Evolutionary conservation across 2,113 vertebrate genomes (phyloP), one percentile per base, ranked within the genome.

Genomic region (Corydoras sp.): DNA sequence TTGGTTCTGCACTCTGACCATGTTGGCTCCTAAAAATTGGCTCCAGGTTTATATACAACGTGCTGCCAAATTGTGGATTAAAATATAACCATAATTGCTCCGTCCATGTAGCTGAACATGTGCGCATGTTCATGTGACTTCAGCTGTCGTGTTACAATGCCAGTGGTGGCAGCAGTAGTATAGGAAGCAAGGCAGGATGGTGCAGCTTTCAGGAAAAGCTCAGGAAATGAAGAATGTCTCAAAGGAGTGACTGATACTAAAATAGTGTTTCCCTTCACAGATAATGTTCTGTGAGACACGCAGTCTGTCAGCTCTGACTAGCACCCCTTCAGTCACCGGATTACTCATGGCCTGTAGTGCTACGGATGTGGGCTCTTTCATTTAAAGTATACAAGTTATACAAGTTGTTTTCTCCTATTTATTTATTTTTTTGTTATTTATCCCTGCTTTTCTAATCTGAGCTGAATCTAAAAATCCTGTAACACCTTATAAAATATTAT

Each of bases 201-300:
- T 64, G 43, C 61, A 49, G 69, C 81, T 74, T 86, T 74, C 81
- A 81, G 82, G 73, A 81, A 83, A 8, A 8, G 35, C 35, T 43
- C 35, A 43, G 35, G 35, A 43, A 43, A 79, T 72, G 55, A 76
- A 75, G 66, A 68, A 53, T 49, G 68, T 78, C 76, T 70, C 76
- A 51, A 59, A 77, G 81, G 65, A 74, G 76, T 69, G 72, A 62
- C 68, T 62, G 64, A 63, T 67, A 65, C 76, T 67, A 80, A 79
- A 82, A 77, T 83, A 80, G 78, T 60, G 35, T 76, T 80, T 76
- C 72, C 69, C 73, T 63, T 15, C 43, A 51, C 62, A 65, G 69
- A 76, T 73, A 61, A 55, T 76, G 55, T 62, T 55, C 49, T 60
- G 76, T 53, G 13, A 51, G 68, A 43, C 35, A 48, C 60, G 62